Conservation (phyloP, 2,113 vertebrate species). For the Pachyramphus minor region DNA sequence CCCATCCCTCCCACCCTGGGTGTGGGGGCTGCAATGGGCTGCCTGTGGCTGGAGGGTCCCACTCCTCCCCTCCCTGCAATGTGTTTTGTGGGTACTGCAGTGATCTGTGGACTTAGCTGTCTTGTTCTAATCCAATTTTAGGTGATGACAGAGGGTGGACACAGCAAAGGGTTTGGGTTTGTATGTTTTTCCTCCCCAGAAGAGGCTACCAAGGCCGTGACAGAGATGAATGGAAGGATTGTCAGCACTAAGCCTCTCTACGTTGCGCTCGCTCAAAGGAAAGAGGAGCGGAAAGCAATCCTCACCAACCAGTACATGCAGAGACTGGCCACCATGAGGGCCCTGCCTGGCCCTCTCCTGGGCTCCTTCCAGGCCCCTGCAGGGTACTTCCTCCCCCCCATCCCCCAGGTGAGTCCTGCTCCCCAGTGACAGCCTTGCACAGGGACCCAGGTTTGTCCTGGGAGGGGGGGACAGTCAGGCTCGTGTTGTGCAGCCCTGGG, state of each 20-base stretch:
- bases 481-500: background rate
- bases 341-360: conserved; percentile 80
- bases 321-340: conserved; percentile 82
- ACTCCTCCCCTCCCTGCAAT: accelerated
- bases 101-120: conserved; percentile 51
- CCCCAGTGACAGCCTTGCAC: accelerated
- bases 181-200: conserved; percentile 98
- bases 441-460: accelerated
- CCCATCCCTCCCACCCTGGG: background rate
- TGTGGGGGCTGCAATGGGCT: background rate
- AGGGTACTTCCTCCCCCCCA: conserved; percentile 84
- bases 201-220: conserved; percentile 96
- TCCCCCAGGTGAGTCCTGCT: conserved; percentile 82
- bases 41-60: background rate
- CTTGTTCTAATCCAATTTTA: conserved; percentile 70
- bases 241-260: conserved; percentile 95
- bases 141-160: conserved; percentile 95
- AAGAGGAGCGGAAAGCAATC: conserved; percentile 94
- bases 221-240: conserved; percentile 95
- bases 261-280: conserved; percentile 90
- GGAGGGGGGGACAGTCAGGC: no score
- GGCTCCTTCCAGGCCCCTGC: conserved; percentile 84
- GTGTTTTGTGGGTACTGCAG: background rate
- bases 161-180: conserved; percentile 97
- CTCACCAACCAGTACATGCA: conserved; percentile 96